phyloP scores from a whole-genome alignment of 2,797 vertebrate species.

The Anguilla marmorata region DNA sequence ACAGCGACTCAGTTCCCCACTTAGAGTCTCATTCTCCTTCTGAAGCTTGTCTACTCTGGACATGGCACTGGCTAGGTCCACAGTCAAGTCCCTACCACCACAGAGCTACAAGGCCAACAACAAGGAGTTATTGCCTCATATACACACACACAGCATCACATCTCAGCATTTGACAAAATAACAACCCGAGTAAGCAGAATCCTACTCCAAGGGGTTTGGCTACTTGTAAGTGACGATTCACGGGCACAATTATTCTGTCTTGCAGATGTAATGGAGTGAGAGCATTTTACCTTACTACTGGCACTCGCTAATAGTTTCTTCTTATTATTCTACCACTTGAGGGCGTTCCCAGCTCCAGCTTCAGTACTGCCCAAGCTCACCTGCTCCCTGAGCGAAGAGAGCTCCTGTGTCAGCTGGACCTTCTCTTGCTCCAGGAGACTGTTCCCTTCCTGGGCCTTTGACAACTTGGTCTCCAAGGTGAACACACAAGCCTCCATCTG shows the following conservation, averaged over 20 bases:
- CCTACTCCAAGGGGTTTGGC: neutral
- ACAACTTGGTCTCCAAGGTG: constrained; percentile 79
- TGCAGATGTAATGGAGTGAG: neutral
- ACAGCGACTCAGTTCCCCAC: constrained; percentile 71
- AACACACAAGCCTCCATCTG: constrained; percentile 78
- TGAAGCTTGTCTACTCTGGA: constrained; percentile 70
- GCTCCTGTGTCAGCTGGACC: constrained; percentile 74
- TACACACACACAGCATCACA: neutral
- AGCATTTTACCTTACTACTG: neutral
- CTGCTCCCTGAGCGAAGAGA: constrained; percentile 73
- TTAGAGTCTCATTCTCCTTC: constrained; percentile 74
- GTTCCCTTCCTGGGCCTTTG: constrained; percentile 71
- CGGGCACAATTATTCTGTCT: neutral
- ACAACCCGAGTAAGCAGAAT: neutral
- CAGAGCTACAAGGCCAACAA: constrained; percentile 59
- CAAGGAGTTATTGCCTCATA: neutral
- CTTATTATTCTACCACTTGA: neutral
- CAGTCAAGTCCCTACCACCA: constrained; percentile 64
- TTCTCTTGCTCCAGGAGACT: constrained; percentile 78
- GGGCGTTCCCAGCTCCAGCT: neutral
- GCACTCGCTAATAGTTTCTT: neutral
- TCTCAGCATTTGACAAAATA: neutral
- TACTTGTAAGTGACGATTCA: neutral
- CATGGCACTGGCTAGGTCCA: constrained; percentile 64
- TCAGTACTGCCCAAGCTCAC: constrained; percentile 59